Evolutionary conservation across 2,113 vertebrate genomes (phyloP).

Genomic region (Synodontis membranacea): DNA sequence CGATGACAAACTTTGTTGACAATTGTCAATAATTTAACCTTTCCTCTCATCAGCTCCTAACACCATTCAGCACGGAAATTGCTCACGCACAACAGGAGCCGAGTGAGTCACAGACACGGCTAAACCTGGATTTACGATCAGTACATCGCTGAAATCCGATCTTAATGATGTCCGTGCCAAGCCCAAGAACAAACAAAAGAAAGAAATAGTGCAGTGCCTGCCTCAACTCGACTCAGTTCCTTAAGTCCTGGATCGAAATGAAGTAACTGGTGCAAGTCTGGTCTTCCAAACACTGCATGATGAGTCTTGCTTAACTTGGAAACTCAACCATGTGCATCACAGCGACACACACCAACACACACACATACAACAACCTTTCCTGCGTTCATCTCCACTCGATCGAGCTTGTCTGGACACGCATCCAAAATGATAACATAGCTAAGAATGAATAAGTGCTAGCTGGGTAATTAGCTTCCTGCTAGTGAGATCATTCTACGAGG

Average conservation of each 20-base stretch:
- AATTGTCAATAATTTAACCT: conserved; percentile 3
- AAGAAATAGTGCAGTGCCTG: conserved; percentile 37
- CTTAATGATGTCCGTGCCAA: conserved; percentile 36
- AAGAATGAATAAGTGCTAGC: neutral
- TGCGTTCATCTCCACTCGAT: neutral
- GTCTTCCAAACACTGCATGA: conserved; percentile 37
- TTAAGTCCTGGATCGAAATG: conserved; percentile 14
- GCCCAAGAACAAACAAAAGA: conserved; percentile 42
- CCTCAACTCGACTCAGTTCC: conserved; percentile 29
- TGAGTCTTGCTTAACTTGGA: conserved; percentile 30
- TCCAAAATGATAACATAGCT: neutral
- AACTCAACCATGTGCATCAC: neutral
- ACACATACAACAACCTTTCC: neutral
- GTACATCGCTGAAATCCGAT: conserved; percentile 38
- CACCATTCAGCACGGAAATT: neutral
- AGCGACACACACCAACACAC: neutral
- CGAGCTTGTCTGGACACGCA: conserved; percentile 16
- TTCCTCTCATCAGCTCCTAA: conserved; percentile 13
- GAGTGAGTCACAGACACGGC: conserved; percentile 23
- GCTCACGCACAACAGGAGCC: neutral
- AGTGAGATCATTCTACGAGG: neutral
- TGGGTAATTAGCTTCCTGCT: neutral
- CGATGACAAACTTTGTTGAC: neutral
- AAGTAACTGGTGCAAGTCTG: conserved; percentile 32
- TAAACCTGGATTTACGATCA: conserved; percentile 13